These are phyloP conservation scores for Nymphalis c-album DNA, from an alignment of 2,888 invertebrate genomes.

Conservation along the genomic window DNA sequence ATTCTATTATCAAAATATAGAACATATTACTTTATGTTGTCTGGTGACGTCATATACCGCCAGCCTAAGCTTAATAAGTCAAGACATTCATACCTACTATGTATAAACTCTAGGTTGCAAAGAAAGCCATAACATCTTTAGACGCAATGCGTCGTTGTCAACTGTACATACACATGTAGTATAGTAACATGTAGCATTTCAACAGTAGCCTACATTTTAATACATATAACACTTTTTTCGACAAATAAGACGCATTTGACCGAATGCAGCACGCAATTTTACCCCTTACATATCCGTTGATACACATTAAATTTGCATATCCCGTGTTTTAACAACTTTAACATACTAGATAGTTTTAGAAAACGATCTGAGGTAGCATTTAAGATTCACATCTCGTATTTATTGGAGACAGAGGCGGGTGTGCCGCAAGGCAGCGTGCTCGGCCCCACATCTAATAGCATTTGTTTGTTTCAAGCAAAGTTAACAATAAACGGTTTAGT, in stretches of 20 bases:
- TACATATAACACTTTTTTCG: background rate
- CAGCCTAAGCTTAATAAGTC: too few relatives aligned
- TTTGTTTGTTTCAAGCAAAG: slow-evolving; percentile 50
- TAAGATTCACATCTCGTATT: slow-evolving; percentile 48
- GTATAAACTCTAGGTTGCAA: background rate
- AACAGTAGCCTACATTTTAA: slow-evolving; percentile 6
- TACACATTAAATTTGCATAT: slow-evolving; percentile 28
- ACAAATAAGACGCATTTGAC: slow-evolving; percentile 5
- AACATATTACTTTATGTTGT: too few relatives aligned
- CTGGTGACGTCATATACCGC: too few relatives aligned
- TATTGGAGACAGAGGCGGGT: slow-evolving; percentile 40
- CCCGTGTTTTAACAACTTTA: slow-evolving; percentile 14
- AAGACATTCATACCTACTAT: too few relatives aligned
- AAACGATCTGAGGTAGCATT: slow-evolving; percentile 44
- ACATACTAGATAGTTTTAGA: slow-evolving; percentile 36
- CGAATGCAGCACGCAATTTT: slow-evolving; percentile 22
- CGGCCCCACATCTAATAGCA: slow-evolving; percentile 41
- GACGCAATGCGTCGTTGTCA: background rate
- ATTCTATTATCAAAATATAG: too few relatives aligned
- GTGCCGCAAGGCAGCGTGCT: slow-evolving; percentile 45
- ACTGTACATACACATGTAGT: background rate
- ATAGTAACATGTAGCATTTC: background rate
- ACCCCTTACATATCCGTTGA: slow-evolving; percentile 22
- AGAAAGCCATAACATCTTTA: background rate
- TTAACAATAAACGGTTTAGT: slow-evolving; percentile 51